Percentiles rank a stretch among this genome's conserved stretches.
phyloP scores from a whole-genome alignment of 2,113 vertebrate genomes.

The Mobula hypostoma region DNA sequence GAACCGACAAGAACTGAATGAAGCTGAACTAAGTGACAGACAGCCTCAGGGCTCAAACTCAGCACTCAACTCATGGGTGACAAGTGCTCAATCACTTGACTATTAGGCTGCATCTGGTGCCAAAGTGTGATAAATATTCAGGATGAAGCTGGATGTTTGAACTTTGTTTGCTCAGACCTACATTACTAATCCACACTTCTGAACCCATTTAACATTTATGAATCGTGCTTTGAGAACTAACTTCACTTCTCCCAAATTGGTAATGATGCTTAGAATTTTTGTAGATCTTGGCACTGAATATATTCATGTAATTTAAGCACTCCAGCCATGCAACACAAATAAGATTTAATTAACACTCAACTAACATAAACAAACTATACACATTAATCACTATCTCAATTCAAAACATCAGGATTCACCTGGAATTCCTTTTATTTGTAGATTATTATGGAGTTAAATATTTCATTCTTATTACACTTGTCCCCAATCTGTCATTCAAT shows the following conservation, averaged over 20 bases:
- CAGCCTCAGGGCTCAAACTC: background rate
- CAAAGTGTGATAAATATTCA: background rate
- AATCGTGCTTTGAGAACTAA: background rate
- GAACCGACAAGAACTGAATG: background rate
- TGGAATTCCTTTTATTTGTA: background rate
- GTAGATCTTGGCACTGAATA: background rate
- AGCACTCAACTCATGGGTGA: background rate
- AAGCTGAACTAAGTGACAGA: background rate
- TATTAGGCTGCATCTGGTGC: background rate
- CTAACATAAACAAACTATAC: too few species aligned
- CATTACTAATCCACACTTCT: background rate
- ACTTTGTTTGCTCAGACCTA: background rate
- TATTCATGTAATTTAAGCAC: background rate
- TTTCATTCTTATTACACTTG: background rate
- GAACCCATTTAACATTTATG: background rate
- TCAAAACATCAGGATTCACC: background rate
- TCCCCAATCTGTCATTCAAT: background rate
- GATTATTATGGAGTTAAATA: background rate
- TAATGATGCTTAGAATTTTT: background rate
- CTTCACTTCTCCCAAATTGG: background rate
- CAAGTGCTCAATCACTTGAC: background rate
- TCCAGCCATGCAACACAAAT: background rate
- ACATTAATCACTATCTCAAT: background rate
- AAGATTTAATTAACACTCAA: too few species aligned
- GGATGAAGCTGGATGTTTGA: slow-evolving; percentile 1